Evolutionary conservation across 2,888 invertebrate species (phyloP).

Genomic region (Leptothorax acervorum): DNA sequence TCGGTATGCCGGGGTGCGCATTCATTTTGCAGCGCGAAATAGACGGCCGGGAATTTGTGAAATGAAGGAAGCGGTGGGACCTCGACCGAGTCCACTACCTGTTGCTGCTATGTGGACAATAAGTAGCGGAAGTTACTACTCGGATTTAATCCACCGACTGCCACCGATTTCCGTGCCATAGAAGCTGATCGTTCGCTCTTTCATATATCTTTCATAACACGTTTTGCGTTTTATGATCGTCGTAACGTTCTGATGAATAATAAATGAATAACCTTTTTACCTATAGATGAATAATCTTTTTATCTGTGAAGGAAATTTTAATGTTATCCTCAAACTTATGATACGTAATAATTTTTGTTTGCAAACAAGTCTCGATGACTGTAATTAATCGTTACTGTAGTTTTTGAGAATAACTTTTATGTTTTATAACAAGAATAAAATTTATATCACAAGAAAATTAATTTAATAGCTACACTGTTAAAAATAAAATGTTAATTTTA

Average conservation of each 20-base stretch:
- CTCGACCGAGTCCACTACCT: slow-evolving; percentile 68
- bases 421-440: background rate
- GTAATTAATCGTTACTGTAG: background rate
- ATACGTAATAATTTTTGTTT: slow-evolving; percentile 9
- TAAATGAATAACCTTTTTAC: background rate
- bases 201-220: background rate
- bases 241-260: background rate
- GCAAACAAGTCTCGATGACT: background rate
- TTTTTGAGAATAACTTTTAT: background rate
- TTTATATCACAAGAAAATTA: background rate
- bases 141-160: slow-evolving; percentile 60
- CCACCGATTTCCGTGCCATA: slow-evolving; percentile 61
- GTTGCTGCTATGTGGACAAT: slow-evolving; percentile 73
- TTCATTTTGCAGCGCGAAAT: slow-evolving; percentile 70
- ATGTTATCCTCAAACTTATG: background rate
- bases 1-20: slow-evolving; percentile 46
- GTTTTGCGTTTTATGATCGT: background rate
- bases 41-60: slow-evolving; percentile 62
- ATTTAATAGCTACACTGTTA: background rate
- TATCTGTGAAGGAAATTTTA: background rate
- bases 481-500: too few species aligned
- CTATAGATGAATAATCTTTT: background rate
- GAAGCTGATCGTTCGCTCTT: slow-evolving; percentile 8
- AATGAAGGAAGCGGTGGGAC: slow-evolving; percentile 66
- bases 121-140: slow-evolving; percentile 62